Conservation (phyloP, 1,140 invertebrate genomes). For the Cydia fagiglandana region DNA sequence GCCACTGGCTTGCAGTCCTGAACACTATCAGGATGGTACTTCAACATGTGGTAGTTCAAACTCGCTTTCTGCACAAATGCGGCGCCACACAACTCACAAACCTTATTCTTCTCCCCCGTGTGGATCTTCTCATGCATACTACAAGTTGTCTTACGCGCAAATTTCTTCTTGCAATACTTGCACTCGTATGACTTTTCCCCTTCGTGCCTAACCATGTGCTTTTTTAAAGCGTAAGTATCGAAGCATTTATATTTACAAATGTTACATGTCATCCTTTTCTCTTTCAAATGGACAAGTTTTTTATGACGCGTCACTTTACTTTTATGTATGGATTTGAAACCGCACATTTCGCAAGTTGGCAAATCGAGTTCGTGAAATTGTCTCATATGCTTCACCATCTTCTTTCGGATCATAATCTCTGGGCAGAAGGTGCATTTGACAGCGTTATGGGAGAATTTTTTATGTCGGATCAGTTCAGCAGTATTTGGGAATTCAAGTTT, state of each 20-base stretch:
- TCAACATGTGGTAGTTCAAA: constrained; percentile 38
- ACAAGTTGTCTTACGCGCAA: constrained; percentile 48
- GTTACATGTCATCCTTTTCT: constrained; percentile 26
- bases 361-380: background rate
- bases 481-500: background rate
- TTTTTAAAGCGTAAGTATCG: background rate
- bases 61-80: constrained; percentile 42
- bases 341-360: constrained; percentile 32
- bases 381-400: background rate
- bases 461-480: background rate
- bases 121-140: constrained; percentile 86
- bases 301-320: background rate
- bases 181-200: constrained; percentile 5
- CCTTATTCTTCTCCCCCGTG: constrained; percentile 84
- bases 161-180: constrained; percentile 18
- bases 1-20: background rate
- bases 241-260: background rate
- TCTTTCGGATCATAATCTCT: background rate
- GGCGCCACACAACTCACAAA: constrained; percentile 87
- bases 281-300: constrained; percentile 35
- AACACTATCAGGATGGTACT: constrained; percentile 32
- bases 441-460: background rate
- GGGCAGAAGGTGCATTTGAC: background rate
- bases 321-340: constrained; percentile 11
- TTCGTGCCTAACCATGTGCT: constrained; percentile 22